phyloP scores from a whole-genome alignment of 1,140 invertebrate species.

The Drosophila dunni region DNA sequence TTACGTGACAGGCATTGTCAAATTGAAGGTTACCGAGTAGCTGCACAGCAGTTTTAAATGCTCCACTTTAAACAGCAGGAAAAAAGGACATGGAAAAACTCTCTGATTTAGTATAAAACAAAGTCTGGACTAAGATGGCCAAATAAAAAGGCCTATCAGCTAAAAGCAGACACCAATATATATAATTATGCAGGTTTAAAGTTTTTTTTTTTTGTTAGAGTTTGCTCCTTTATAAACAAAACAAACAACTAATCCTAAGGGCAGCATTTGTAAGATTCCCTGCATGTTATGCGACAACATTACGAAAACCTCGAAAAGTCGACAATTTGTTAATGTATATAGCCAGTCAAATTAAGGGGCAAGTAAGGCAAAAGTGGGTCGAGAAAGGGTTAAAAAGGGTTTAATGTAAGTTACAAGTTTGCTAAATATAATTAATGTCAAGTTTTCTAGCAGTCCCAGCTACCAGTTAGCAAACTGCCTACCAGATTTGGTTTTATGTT shows the following conservation, averaged over 20 bases:
- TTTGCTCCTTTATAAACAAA: conserved; percentile 8
- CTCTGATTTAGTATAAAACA: background rate
- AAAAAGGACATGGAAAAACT: background rate
- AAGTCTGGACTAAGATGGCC: background rate
- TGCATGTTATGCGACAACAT: conserved; percentile 7
- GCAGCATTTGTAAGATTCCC: conserved; percentile 7
- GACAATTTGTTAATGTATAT: conserved; percentile 21
- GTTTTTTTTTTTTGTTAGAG: background rate
- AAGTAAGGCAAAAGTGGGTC: no score
- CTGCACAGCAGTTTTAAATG: no score
- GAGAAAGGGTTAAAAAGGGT: conserved; percentile 9
- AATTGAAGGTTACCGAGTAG: background rate
- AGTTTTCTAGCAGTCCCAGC: conserved; percentile 2
- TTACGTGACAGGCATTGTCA: conserved; percentile 4
- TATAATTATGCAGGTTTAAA: background rate
- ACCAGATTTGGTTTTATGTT: conserved; percentile 11
- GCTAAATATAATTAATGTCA: conserved; percentile 22
- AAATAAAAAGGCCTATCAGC: conserved; percentile 4
- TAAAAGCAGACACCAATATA: background rate
- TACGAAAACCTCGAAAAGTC: conserved; percentile 10
- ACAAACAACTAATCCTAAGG: conserved; percentile 2
- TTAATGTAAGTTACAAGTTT: conserved; percentile 17
- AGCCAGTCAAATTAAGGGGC: background rate
- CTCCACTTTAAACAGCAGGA: no score
- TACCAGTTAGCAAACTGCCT: background rate